These are phyloP conservation scores for Abramis brama DNA, from an alignment of 2,113 vertebrate species.

Conservation along the genomic window DNA sequence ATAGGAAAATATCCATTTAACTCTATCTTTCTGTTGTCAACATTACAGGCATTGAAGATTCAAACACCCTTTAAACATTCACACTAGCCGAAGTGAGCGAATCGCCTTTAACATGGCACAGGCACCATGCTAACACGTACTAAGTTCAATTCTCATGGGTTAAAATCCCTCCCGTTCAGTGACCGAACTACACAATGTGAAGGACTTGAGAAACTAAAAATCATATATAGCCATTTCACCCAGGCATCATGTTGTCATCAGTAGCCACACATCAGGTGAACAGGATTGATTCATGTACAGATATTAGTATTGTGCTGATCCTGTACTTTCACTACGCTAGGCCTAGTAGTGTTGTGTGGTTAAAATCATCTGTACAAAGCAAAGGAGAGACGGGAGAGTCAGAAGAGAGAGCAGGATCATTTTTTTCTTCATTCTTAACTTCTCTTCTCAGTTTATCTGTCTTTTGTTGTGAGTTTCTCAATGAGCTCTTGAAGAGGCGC, in stretches of 20 bases:
- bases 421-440: not conserved
- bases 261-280: not conserved
- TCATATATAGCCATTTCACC: not conserved
- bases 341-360: slow-evolving; percentile 71
- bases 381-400: slow-evolving; percentile 63
- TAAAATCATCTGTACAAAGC: slow-evolving; percentile 75
- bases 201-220: not conserved
- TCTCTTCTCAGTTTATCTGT: slow-evolving; percentile 81
- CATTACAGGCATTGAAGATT: slow-evolving; percentile 53
- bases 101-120: not conserved
- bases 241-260: too few relatives aligned
- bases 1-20: slow-evolving; percentile 68
- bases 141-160: too few relatives aligned
- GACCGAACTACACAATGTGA: not conserved
- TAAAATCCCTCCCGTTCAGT: not conserved
- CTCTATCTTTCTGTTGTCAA: slow-evolving; percentile 56
- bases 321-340: slow-evolving; percentile 72
- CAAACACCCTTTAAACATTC: slow-evolving; percentile 43
- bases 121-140: not conserved
- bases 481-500: slow-evolving; percentile 97
- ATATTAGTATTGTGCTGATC: slow-evolving; percentile 48
- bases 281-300: not conserved
- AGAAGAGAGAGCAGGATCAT: not conserved
- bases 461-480: slow-evolving; percentile 95
- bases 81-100: not conserved